These are phyloP conservation scores for Sialia sialis DNA, from an alignment of 2,113 vertebrate species.

Conservation along the genomic window DNA sequence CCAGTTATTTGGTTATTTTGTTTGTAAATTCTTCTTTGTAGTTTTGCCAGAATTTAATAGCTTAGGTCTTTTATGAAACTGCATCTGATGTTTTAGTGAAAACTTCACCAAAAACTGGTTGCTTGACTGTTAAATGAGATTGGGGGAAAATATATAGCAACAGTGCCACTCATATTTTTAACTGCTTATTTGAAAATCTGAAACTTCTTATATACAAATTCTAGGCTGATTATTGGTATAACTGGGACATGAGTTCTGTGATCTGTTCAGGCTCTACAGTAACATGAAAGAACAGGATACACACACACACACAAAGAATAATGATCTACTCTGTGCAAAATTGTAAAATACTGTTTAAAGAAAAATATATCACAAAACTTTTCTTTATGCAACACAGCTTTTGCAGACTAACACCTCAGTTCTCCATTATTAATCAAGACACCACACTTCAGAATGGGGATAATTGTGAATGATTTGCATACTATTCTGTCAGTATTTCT, in stretches of 20 bases:
- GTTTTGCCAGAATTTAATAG: not conserved
- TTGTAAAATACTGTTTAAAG: not conserved
- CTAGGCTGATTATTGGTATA: not conserved
- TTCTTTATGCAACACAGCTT: not conserved
- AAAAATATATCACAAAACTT: not conserved
- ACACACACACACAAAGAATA: not conserved
- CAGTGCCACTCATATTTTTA: not conserved
- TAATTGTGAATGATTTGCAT: not conserved
- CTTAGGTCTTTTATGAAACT: not conserved
- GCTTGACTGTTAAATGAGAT: not conserved
- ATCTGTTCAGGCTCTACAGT: not conserved
- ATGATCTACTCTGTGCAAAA: not conserved
- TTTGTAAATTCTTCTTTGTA: not conserved
- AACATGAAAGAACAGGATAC: not conserved
- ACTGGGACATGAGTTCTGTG: not conserved
- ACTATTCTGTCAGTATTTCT: not conserved
- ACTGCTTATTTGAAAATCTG: not conserved
- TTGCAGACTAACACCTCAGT: not conserved
- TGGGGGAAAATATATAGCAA: not conserved
- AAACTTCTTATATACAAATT: not conserved
- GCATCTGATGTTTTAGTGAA: not conserved
- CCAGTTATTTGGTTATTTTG: not conserved
- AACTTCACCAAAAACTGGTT: not conserved
- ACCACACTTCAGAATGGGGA: not conserved
- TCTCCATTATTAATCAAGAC: not conserved